phyloP scores from a whole-genome alignment of 1,140 invertebrate species.

The Mylabris phalerata region DNA sequence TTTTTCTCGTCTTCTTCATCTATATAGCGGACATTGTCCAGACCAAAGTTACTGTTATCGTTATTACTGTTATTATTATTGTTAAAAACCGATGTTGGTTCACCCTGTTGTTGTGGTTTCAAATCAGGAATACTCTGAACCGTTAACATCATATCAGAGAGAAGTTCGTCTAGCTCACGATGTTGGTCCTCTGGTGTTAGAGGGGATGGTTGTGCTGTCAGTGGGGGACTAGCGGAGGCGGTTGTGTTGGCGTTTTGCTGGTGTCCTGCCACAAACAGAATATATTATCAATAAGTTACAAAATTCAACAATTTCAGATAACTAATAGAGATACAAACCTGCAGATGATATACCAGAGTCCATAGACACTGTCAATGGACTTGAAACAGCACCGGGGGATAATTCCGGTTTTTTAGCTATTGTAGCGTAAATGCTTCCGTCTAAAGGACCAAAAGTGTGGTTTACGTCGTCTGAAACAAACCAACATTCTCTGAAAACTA shows the following conservation, averaged over 20 bases:
- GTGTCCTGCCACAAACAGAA: conserved; percentile 32
- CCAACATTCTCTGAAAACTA: neutral
- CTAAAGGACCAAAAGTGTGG: conserved; percentile 74
- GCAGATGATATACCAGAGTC: conserved; percentile 76
- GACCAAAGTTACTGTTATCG: conserved; percentile 27
- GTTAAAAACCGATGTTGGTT: conserved; percentile 28
- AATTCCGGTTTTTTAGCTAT: conserved; percentile 55
- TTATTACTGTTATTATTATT: conserved; percentile 1
- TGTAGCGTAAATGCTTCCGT: conserved; percentile 83
- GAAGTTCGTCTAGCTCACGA: conserved; percentile 63
- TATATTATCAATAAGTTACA: neutral
- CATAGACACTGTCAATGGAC: conserved; percentile 72
- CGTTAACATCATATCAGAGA: conserved; percentile 75
- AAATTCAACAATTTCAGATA: neutral
- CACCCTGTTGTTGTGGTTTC: conserved; percentile 38
- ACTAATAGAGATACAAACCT: conserved; percentile 30
- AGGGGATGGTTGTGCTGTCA: conserved; percentile 40
- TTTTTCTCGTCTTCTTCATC: conserved; percentile 50
- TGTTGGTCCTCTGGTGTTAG: conserved; percentile 44
- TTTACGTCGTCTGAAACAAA: conserved; percentile 40
- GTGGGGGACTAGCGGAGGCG: conserved; percentile 39
- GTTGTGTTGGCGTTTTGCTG: conserved; percentile 42
- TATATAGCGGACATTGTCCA: conserved; percentile 40
- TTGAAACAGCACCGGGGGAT: conserved; percentile 49
- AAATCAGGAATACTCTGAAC: conserved; percentile 68